Conservation (phyloP, 1,140 invertebrate genomes). For the Hestina assimilis region DNA sequence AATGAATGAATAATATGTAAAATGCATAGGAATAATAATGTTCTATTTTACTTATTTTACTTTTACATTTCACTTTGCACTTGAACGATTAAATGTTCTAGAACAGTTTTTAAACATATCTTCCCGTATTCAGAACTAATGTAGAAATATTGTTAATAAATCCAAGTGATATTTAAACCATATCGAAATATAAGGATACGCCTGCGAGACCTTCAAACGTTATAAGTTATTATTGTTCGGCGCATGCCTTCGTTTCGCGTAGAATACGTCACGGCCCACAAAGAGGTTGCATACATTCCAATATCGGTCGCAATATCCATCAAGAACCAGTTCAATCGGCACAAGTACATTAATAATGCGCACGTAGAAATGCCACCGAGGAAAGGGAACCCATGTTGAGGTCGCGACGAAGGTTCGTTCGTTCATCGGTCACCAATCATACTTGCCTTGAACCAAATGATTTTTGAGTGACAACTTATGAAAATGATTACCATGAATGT, state of each 20-base stretch:
- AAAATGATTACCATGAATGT: neutral
- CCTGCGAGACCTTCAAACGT: slow-evolving; percentile 17
- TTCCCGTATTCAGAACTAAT: no score
- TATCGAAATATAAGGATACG: neutral
- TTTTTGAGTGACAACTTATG: slow-evolving; percentile 29
- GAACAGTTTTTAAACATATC: no score
- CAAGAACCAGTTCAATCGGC: slow-evolving; percentile 47
- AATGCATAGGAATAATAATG: no score
- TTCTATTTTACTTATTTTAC: no score
- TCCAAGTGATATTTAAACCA: neutral
- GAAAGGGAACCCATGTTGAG: slow-evolving; percentile 59
- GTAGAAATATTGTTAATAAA: no score
- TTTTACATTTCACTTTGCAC: no score
- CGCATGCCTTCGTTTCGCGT: slow-evolving; percentile 19
- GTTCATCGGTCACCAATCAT: slow-evolving; percentile 27
- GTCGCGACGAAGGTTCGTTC: slow-evolving; percentile 57
- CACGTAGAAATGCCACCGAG: slow-evolving; percentile 51
- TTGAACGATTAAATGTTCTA: no score
- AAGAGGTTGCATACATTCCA: slow-evolving; percentile 40
- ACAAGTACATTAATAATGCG: slow-evolving; percentile 35
- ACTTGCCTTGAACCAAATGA: slow-evolving; percentile 58
- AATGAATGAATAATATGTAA: no score
- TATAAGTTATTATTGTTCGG: slow-evolving; percentile 24
- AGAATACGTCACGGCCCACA: slow-evolving; percentile 26
- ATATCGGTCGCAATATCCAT: slow-evolving; percentile 38